Evolutionary conservation across 2,797 vertebrate species (phyloP).

Genomic region (Megalops cyprinoides): DNA sequence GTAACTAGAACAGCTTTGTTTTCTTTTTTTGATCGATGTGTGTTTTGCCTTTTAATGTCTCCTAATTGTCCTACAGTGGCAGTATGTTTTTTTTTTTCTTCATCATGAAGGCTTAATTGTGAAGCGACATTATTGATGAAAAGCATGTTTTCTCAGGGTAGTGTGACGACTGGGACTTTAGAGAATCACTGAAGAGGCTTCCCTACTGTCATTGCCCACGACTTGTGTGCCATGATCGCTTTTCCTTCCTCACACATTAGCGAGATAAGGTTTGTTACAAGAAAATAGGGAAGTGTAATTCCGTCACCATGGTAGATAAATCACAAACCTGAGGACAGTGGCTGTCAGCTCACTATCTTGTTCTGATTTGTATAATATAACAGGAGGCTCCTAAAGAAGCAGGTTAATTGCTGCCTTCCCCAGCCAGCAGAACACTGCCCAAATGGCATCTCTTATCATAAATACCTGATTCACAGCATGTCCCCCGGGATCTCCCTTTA

Average conservation of each 20-base stretch:
- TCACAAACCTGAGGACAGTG: not conserved
- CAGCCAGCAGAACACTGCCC: too few species aligned
- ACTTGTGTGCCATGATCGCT: not conserved
- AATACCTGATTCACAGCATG: not conserved
- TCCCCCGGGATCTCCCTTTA: not conserved
- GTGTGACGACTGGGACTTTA: not conserved
- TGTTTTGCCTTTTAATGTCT: not conserved
- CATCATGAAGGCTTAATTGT: not conserved
- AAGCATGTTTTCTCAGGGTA: not conserved
- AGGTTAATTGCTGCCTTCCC: too few species aligned
- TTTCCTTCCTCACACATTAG: not conserved
- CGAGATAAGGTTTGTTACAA: not conserved
- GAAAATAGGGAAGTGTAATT: not conserved
- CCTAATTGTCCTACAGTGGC: too few species aligned
- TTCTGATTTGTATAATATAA: not conserved
- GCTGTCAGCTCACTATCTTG: not conserved
- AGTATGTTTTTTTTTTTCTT: not conserved
- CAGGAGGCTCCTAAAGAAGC: not conserved
- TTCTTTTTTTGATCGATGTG: slow-evolving; percentile 23
- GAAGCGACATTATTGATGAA: not conserved
- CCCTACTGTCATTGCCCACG: not conserved
- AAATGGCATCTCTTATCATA: not conserved
- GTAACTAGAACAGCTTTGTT: too few species aligned
- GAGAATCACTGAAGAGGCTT: not conserved
- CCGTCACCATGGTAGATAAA: not conserved